Evolutionary conservation across 1,140 invertebrate species (phyloP).

Genomic region (Uloborus diversus): DNA sequence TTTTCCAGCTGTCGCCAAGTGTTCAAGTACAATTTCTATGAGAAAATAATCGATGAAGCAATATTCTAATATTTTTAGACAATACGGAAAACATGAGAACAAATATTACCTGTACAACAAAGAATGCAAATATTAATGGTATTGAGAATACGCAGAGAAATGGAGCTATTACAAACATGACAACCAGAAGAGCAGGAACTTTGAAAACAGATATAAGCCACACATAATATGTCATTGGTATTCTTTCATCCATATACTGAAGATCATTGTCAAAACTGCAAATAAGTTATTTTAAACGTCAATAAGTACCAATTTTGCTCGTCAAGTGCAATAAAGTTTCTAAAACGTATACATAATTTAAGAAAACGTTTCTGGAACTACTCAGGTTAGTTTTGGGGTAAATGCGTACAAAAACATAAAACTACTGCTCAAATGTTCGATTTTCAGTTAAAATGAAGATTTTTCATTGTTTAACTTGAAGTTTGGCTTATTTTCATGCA

Average conservation of each 20-base stretch:
- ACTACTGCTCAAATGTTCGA: no score
- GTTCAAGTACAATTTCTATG: constrained; percentile 51
- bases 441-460: background rate
- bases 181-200: constrained; percentile 4
- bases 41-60: background rate
- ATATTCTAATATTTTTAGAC: background rate
- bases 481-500: no score
- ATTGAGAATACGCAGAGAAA: background rate
- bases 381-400: background rate
- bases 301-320: background rate
- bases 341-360: background rate
- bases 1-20: constrained; percentile 74
- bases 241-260: constrained; percentile 15
- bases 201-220: constrained; percentile 11
- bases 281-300: background rate
- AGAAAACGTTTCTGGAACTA: background rate
- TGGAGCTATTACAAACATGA: constrained; percentile 15
- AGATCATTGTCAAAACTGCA: constrained; percentile 32
- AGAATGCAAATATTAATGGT: constrained; percentile 9
- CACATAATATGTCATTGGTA: constrained; percentile 25
- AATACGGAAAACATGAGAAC: background rate
- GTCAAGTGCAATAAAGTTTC: background rate
- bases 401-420: no score
- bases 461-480: no score
- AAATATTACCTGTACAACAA: constrained; percentile 31